Evolutionary conservation across 1,140 invertebrate genomes (phyloP), one percentile per base, ranked within the genome.

Genomic region (Palaemon carinicauda): DNA sequence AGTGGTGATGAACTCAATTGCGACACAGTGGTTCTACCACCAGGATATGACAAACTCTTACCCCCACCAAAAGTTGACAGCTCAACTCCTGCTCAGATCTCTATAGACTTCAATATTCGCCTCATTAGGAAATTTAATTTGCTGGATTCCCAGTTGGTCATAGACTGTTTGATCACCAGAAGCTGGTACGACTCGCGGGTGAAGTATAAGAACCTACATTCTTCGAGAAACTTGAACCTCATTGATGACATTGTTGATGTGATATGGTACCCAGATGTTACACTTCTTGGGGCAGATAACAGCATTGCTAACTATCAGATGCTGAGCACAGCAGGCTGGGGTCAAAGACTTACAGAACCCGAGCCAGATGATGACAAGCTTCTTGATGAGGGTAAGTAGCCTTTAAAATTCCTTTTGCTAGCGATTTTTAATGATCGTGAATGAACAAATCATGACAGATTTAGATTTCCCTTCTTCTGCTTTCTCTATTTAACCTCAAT

Each of bases 261-360:
- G n/a, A 51, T 56, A 19, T 83, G 81, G 81, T 83, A 75, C 27
- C 81, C 81, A 14, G 81, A 83, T 15, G 52, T 83, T 19, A 56
- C 73, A 3, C 27, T 83, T 27, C 27, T 83, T 27, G 81, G 81
- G 24, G 53, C 81, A 4, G 81, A 83, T 52, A 24, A 41, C 52
- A 75, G 71, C 69, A 65, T 52, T 9, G 81, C 53, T 0, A 24
- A n/a, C 10, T 14, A 21, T 15, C 19, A 29, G 17, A 17, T 21
- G 1, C 73, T 10, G 19, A 15, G 27, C 2, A 83, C 81, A 5
- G 52, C 50, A 14, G 81, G 27, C 2, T 83, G 81, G 81, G 81
- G 81, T 1, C 71, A 83, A 52, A 50, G 17, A 15, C 31, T 52
- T 0, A 21, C 71, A 12, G n/a, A 27, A 7, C 81, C 81, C 9